A percentile compares a stretch with the other conserved stretches of the same genome.
phyloP scores from a whole-genome alignment of 2,797 vertebrate species.

The Capromys pilorides region DNA sequence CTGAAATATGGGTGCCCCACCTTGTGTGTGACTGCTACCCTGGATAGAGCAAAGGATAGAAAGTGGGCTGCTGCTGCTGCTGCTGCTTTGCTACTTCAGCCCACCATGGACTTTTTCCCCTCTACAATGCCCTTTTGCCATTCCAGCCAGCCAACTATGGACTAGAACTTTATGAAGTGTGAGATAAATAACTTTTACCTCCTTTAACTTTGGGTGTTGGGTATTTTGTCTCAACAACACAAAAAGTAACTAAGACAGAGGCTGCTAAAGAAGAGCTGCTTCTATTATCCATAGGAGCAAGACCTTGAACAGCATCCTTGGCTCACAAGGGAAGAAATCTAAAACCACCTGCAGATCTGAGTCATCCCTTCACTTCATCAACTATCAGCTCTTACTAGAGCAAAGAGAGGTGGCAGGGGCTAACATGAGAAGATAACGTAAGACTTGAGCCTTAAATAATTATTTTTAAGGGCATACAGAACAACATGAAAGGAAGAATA shows the following conservation, averaged over 20 bases:
- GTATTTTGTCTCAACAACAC: not conserved
- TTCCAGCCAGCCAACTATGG: not conserved
- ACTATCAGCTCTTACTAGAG: not conserved
- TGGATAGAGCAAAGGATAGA: not conserved
- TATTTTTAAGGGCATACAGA: slow-evolving; percentile 17
- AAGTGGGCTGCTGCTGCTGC: not conserved
- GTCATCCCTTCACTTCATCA: slow-evolving; percentile 9
- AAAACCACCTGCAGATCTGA: not conserved
- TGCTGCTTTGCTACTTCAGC: not conserved
- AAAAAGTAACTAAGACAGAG: not conserved
- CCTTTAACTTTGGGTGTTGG: not conserved
- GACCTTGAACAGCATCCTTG: not conserved
- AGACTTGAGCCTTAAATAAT: not conserved
- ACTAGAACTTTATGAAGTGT: not conserved
- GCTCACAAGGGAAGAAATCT: not conserved
- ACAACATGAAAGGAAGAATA: slow-evolving; percentile 33
- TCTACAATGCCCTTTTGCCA: not conserved
- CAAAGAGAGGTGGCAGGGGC: not conserved
- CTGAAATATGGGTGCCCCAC: not conserved
- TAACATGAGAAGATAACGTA: not conserved
- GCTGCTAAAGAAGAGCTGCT: not conserved
- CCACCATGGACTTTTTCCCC: not conserved
- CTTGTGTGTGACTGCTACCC: not conserved
- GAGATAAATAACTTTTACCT: not conserved
- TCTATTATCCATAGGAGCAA: slow-evolving; percentile 12